phyloP scores from a whole-genome alignment of 2,888 invertebrate species.

The Margaritifera margaritifera region DNA sequence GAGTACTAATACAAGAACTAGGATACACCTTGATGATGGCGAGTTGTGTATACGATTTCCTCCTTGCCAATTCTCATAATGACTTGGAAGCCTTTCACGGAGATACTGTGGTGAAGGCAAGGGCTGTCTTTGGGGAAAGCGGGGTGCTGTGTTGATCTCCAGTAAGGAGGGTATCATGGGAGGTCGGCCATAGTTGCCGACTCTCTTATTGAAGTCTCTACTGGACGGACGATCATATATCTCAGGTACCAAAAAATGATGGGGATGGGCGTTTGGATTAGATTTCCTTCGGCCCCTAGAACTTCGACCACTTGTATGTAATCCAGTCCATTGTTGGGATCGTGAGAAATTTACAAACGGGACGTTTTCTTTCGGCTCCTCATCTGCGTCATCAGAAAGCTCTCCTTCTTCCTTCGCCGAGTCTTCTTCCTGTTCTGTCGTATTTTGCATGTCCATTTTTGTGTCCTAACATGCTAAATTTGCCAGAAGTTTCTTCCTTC shows the following conservation, averaged over 20 bases:
- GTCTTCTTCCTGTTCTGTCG: conserved; percentile 5
- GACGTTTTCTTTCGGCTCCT: conserved; percentile 2
- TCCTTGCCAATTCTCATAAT: no score
- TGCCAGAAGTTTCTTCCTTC: no score
- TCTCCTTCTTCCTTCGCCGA: conserved; percentile 55
- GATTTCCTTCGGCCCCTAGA: neutral
- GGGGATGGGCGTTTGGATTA: neutral
- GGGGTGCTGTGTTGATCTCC: no score
- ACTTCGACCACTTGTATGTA: neutral
- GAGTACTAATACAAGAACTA: conserved; percentile 9
- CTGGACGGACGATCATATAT: no score
- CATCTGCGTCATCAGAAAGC: conserved; percentile 52
- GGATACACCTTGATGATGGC: conserved; percentile 43
- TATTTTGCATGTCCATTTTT: no score
- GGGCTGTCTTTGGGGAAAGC: no score
- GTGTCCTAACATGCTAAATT: no score
- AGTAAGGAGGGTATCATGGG: no score
- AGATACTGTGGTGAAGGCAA: no score
- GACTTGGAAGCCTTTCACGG: no score
- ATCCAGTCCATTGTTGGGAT: neutral
- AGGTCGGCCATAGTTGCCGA: neutral
- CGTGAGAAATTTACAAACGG: neutral
- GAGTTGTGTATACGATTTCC: conserved; percentile 2
- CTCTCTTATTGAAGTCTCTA: conserved; percentile 9
- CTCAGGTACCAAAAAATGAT: no score